Evolutionary conservation across 1,140 invertebrate species (phyloP), one percentile per base, ranked within the genome.

Genomic region (Panagrolaimus sp.): DNA sequence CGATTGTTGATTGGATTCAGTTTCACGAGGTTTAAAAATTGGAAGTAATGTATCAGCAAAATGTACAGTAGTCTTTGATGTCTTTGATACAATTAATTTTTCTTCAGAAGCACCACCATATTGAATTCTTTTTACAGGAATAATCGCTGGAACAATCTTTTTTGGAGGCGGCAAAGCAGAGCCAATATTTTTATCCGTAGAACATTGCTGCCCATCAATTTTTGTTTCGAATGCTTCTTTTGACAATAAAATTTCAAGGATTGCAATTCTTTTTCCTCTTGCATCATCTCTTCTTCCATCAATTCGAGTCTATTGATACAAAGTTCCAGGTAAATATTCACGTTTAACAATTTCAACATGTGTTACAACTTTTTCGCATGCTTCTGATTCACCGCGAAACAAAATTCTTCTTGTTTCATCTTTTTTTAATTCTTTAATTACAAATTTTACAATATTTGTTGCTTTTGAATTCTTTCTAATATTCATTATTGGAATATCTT

Each of bases 261-360:
- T 20, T 57, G 14, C 20, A 25, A 20, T 57, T 57, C 51, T 57
- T 57, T 8, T 20, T 25, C 5, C 20, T 16, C 14, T 57, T 27
- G 20, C 8, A 11, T 57, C 51, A 27, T 20, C 14, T 11, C 11
- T 27, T 57, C 20, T 13, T 57, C 51, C 51, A 16, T 57, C 8
- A 27, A 57, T 25, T 11, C 51, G 11, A 11, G 51, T 57, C 51
- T 16, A 57, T 20, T 57, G 51, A 57, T 57, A 57, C 0, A 13
- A 11, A 11, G 51, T 20, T 9, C 9, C 51, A 1, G 51, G 51
- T 1, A 57, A 16, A 3, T 20, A 27, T 23, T 57, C 51, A 20
- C 51, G 51, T 57, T 57, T 57, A 27, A 57, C 51, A 27, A 57
- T 27, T 16, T 57, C 51, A 57, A 57, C 51, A 20, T 25, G 20